Conservation (phyloP, 1,140 invertebrate species). For the Hylaeus anthracinus region DNA sequence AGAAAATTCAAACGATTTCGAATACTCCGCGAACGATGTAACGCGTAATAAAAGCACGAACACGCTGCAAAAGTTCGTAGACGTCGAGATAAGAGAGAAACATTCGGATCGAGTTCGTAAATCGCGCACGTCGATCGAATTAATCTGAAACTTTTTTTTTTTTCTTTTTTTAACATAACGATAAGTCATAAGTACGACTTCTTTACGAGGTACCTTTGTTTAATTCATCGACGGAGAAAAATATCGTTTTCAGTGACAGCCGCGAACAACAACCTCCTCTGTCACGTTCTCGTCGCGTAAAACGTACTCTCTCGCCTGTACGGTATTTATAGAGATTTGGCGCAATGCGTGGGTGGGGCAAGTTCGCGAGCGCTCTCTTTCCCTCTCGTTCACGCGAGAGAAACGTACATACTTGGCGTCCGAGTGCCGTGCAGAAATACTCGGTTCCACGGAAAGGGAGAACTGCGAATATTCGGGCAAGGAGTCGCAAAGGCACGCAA, state of each 20-base stretch:
- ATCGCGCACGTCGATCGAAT: neutral
- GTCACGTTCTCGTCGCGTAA: neutral
- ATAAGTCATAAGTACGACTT: neutral
- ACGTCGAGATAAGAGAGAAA: too few relatives aligned
- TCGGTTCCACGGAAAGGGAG: conserved; percentile 7
- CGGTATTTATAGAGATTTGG: conserved; percentile 67
- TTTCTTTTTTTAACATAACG: too few relatives aligned
- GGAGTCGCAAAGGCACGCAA: too few relatives aligned
- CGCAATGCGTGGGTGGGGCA: conserved; percentile 64
- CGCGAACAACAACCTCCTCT: conserved; percentile 13
- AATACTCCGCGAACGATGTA: too few relatives aligned
- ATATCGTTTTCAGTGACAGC: conserved; percentile 18
- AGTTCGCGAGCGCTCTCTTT: conserved; percentile 47
- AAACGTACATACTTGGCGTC: conserved; percentile 9
- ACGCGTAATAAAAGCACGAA: neutral
- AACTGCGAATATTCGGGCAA: neutral
- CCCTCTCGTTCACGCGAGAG: conserved; percentile 31
- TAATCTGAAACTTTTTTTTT: too few relatives aligned
- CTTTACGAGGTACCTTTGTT: neutral
- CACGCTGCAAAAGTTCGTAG: neutral
- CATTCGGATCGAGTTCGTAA: too few relatives aligned
- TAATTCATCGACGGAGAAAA: conserved; percentile 1
- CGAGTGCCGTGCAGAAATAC: conserved; percentile 30
- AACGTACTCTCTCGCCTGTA: conserved; percentile 33
- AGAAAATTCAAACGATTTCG: neutral